A percentile compares a stretch with the other conserved stretches of the same genome.
Conservation (phyloP, 2,888 invertebrate genomes). For the Metopia argyrocephala region DNA sequence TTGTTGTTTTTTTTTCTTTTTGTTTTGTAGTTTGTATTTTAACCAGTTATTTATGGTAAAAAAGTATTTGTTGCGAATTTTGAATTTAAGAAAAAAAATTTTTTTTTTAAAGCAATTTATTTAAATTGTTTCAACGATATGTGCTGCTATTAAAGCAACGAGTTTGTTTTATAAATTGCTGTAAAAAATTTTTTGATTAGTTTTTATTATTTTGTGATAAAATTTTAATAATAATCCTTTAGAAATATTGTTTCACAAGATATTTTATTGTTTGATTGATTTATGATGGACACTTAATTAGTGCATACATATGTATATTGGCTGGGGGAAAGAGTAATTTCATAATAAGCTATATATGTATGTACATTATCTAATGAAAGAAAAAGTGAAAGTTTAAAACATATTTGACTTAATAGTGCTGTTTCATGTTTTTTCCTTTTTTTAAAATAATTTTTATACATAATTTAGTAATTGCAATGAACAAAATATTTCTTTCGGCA, state of each 20-base stretch:
- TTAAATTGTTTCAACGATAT: background rate
- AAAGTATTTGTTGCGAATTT: constrained; percentile 12
- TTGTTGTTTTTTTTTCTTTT: too few relatives aligned
- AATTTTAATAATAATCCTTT: constrained; percentile 21
- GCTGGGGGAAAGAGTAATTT: constrained; percentile 1
- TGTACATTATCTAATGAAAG: too few relatives aligned
- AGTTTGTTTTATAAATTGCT: background rate
- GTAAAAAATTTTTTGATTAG: background rate
- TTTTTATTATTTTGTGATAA: background rate
- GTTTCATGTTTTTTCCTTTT: too few relatives aligned
- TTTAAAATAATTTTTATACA: background rate
- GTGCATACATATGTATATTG: background rate
- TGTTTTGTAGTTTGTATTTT: background rate
- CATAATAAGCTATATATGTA: too few relatives aligned
- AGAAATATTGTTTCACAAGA: background rate
- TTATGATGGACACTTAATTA: constrained; percentile 38
- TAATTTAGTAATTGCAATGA: too few relatives aligned
- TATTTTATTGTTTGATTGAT: background rate
- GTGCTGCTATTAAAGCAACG: constrained; percentile 2
- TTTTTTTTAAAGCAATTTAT: background rate
- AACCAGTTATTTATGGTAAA: constrained; percentile 22
- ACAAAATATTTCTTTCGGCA: too few relatives aligned
- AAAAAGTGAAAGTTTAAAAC: too few relatives aligned
- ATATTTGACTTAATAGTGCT: too few relatives aligned
- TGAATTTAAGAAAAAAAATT: constrained; percentile 8